Evolutionary conservation across 1,140 invertebrate genomes (phyloP).

Genomic region (Temnothorax curvispinosus): DNA sequence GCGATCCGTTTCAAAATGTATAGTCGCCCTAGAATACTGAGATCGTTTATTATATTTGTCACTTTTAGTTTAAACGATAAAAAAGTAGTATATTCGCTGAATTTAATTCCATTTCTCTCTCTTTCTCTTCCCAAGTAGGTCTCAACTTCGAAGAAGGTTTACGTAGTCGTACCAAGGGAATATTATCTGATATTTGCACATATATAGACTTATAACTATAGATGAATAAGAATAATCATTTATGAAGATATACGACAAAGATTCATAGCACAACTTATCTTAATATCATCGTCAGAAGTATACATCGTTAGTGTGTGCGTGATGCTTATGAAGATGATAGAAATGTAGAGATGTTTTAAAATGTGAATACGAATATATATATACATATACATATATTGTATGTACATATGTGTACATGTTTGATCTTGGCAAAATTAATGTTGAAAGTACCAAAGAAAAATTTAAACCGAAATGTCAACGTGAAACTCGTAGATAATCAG

Average conservation of each 20-base stretch:
- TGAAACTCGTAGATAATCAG: conserved; percentile 34
- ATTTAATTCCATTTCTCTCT: conserved; percentile 21
- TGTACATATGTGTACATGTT: conserved; percentile 29
- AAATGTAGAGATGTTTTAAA: conserved; percentile 22
- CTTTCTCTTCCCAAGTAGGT: neutral
- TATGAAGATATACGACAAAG: neutral
- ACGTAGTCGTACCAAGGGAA: neutral
- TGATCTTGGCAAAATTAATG: conserved; percentile 36
- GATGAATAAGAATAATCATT: conserved; percentile 34
- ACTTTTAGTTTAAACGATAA: neutral
- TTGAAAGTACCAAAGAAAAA: neutral
- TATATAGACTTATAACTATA: conserved; percentile 22
- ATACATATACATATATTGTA: neutral
- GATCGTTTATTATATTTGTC: conserved; percentile 13
- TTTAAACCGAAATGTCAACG: conserved; percentile 18
- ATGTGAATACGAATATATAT: conserved; percentile 19
- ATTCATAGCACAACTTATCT: conserved; percentile 27
- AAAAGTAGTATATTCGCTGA: conserved; percentile 31
- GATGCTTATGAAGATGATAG: conserved; percentile 39
- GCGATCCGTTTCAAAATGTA: conserved; percentile 8
- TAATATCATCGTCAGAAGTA: conserved; percentile 52
- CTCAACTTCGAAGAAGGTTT: conserved; percentile 6
- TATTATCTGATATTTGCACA: conserved; percentile 22
- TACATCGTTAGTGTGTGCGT: conserved; percentile 26
- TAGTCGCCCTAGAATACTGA: neutral